These are phyloP conservation scores for Colletes gigas DNA, from an alignment of 1,140 invertebrate genomes.

Conservation along the genomic window DNA sequence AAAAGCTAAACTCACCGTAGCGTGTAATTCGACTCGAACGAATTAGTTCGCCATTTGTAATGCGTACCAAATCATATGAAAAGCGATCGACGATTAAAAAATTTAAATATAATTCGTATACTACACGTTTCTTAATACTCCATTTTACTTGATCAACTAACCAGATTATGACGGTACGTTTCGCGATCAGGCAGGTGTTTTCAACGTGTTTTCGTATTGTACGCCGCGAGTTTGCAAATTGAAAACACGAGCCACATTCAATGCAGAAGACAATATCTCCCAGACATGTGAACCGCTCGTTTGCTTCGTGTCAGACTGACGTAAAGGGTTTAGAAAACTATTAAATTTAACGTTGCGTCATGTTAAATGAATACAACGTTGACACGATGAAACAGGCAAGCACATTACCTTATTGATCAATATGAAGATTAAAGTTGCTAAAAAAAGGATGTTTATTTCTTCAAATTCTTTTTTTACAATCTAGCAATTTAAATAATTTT, in stretches of 20 bases:
- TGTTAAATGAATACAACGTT: neutral
- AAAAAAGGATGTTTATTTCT: neutral
- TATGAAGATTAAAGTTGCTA: neutral
- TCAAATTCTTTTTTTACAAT: neutral
- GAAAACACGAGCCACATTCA: neutral
- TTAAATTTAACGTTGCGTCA: neutral
- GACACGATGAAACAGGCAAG: neutral
- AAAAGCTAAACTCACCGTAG: neutral
- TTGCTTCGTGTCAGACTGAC: neutral
- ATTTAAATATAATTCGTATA: too few species aligned
- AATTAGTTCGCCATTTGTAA: neutral
- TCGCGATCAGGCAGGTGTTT: neutral
- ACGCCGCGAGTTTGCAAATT: neutral
- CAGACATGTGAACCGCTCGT: neutral
- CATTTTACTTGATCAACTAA: too few species aligned
- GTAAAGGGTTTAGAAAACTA: conserved; percentile 18
- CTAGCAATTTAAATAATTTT: too few species aligned
- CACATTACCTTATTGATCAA: neutral
- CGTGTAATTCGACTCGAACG: neutral
- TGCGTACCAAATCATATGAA: too few species aligned
- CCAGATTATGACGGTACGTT: neutral
- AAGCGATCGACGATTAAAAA: too few species aligned
- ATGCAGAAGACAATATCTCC: neutral
- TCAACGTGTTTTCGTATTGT: neutral
- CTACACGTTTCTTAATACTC: too few species aligned